phyloP scores from a whole-genome alignment of 2,888 invertebrate genomes.

The Polyommatus icarus region DNA sequence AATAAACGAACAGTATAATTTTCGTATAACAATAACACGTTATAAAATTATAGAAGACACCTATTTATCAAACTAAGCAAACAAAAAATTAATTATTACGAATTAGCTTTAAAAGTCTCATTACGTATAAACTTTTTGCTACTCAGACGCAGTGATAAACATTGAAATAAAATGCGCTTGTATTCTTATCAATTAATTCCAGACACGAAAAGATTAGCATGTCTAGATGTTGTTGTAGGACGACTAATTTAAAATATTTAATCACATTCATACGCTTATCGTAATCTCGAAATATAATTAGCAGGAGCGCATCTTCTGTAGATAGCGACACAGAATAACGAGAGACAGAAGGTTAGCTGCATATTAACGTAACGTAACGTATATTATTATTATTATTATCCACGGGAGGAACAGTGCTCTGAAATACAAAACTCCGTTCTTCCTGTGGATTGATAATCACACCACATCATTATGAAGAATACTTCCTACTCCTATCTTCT shows the following conservation, averaged over 20 bases:
- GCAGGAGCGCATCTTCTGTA: not conserved
- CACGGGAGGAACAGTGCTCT: too few relatives aligned
- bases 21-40: too few relatives aligned
- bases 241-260: constrained; percentile 21
- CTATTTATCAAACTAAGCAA: too few relatives aligned
- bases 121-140: not conserved
- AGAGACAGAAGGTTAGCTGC: not conserved
- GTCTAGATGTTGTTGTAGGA: constrained; percentile 1
- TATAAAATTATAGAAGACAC: too few relatives aligned
- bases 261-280: constrained; percentile 21
- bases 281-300: constrained; percentile 21
- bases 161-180: not conserved
- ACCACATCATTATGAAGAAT: too few relatives aligned
- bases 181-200: constrained; percentile 14
- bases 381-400: too few relatives aligned
- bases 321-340: not conserved
- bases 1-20: too few relatives aligned
- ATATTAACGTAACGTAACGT: not conserved
- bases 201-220: not conserved
- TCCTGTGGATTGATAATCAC: too few relatives aligned
- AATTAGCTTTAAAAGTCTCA: not conserved
- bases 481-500: too few relatives aligned
- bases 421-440: too few relatives aligned
- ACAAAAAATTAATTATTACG: not conserved
- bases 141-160: not conserved